These are phyloP conservation scores for Lytechinus variegatus DNA, from an alignment of 35 echinoderm and acorn worm genomes.

Conservation along the genomic window DNA sequence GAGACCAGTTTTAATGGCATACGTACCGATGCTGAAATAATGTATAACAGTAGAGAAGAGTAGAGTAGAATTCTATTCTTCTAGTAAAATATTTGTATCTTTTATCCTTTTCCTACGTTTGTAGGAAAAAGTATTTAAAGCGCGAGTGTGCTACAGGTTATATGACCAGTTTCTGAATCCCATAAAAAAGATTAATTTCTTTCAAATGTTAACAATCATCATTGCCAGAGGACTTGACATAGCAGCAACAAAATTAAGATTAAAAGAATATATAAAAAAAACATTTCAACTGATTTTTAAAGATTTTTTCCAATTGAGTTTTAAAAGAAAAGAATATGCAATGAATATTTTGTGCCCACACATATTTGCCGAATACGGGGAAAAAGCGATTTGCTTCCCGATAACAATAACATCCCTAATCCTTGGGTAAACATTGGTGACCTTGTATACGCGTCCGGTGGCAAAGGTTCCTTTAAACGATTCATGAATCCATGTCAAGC, in stretches of 20 bases:
- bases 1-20: not conserved
- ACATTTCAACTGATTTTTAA: not conserved
- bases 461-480: not conserved
- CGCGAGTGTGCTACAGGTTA: no score
- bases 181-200: no score
- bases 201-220: not conserved
- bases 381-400: not conserved
- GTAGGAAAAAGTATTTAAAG: no score
- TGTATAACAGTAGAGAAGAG: no score
- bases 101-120: no score
- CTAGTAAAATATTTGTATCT: no score
- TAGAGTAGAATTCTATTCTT: no score
- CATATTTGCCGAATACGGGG: not conserved
- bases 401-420: not conserved
- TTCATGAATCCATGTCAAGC: not conserved
- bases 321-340: not conserved
- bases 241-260: not conserved
- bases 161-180: no score
- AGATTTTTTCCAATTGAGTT: not conserved
- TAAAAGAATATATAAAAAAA: not conserved
- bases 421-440: not conserved
- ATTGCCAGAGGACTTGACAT: not conserved
- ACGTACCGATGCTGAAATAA: no score
- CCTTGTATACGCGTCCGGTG: not conserved
- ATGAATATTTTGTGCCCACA: not conserved